Base-by-base conservation (phyloP, 2,797 vertebrate species). In the Brachyrhaphis roseni region DNA sequence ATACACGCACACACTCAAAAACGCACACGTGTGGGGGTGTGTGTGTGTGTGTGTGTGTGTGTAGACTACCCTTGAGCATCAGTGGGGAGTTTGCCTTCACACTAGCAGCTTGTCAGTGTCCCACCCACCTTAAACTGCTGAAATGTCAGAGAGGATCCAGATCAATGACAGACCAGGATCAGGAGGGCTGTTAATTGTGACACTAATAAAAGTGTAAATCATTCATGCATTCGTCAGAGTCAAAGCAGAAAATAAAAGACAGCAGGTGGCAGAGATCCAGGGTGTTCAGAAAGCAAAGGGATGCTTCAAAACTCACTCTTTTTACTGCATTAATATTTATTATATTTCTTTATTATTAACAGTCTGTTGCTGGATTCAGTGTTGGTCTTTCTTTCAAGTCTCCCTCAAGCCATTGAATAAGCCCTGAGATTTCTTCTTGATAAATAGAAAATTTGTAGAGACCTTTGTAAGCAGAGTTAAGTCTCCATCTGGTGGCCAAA, bases 11-110 rank as follows among this genome's bases (percentile, higher is more conserved):
- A 46, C 47, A 28, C 36, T 62, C 28, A 12, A 3, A 5, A n/a
- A n/a, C 11, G n/a, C 3, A 0, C 26, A n/a, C 53, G 66, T 26
- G 26, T 5, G 3, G 5, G 26, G 1, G 26, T 1, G 53, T 12
- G 26, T 4, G 57, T 34, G 31, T 64, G 34, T 41, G 28, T 8
- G 34, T 39, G 36, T 15, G 23, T 71, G 13, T 71, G 68, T 28
- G 41, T 16, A n/a, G 43, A 71, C 68, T 86, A 51, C 82, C 86
- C 68, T 39, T 74, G 78, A 85, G 46, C 86, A 78, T 53, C 80
- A 85, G 86, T 90, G 84, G 92, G 92, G 91, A 87, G 89, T 94
- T 90, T 70, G 82, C 85, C 87, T 83, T 91, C 93, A 94, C 93
- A 93, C 90, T 90, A 89, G 86, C 89, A 90, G 86, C 87, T 85